A percentile compares a stretch with the other conserved stretches of the same genome.
Conservation (phyloP, 2,888 invertebrate genomes). For the Xylocampa areola region DNA sequence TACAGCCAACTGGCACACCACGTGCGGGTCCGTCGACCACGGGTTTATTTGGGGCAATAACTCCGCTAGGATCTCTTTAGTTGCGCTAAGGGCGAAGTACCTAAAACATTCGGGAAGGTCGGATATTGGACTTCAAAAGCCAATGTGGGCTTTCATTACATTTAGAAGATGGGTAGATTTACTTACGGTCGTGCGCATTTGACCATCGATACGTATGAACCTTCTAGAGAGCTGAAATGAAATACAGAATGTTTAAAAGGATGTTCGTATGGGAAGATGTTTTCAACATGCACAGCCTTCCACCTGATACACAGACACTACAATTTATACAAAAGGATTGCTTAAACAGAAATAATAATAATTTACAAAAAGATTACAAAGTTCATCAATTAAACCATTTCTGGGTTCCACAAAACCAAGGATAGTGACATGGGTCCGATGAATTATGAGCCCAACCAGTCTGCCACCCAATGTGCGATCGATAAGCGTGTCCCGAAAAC, state of each 20-base stretch:
- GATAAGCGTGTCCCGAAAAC: slow-evolving; percentile 68
- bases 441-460: slow-evolving; percentile 66
- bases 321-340: slow-evolving; percentile 42
- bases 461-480: slow-evolving; percentile 69
- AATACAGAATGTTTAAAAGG: slow-evolving; percentile 28
- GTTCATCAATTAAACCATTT: slow-evolving; percentile 42
- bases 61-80: slow-evolving; percentile 96
- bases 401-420: slow-evolving; percentile 41
- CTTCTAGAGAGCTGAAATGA: slow-evolving; percentile 81
- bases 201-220: slow-evolving; percentile 79
- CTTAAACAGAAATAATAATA: slow-evolving; percentile 35
- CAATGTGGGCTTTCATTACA: too few relatives aligned
- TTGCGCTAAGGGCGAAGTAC: slow-evolving; percentile 93
- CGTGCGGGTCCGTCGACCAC: slow-evolving; percentile 89
- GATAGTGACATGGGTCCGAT: slow-evolving; percentile 53
- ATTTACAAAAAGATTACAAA: slow-evolving; percentile 22
- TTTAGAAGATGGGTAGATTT: slow-evolving; percentile 13
- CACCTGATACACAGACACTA: slow-evolving; percentile 53
- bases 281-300: slow-evolving; percentile 54
- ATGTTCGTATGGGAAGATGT: slow-evolving; percentile 15
- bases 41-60: slow-evolving; percentile 95
- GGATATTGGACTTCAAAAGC: too few relatives aligned
- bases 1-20: slow-evolving; percentile 91
- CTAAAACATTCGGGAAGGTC: slow-evolving; percentile 73
- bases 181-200: slow-evolving; percentile 88